Percentiles rank a stretch among this genome's conserved stretches.
Evolutionary conservation across 53 echinoderm and acorn worm species (phyloP).

Genomic region (Apostichopus leukothele): DNA sequence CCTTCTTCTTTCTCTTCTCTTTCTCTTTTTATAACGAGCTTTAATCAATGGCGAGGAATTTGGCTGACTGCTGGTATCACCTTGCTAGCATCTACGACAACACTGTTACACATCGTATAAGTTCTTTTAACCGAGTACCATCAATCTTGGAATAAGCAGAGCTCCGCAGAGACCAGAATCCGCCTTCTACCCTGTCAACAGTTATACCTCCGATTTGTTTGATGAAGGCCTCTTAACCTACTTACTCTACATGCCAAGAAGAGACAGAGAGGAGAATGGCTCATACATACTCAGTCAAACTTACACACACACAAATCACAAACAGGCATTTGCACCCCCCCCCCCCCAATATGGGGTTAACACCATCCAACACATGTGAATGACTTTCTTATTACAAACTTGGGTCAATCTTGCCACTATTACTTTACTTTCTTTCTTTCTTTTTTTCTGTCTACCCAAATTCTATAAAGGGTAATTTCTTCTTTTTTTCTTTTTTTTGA

Average conservation of each 20-base stretch:
- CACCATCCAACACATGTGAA: neutral
- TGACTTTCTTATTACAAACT: too few species aligned
- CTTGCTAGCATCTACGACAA: constrained; percentile 33
- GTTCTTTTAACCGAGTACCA: neutral
- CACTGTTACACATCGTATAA: constrained; percentile 26
- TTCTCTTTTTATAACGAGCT: neutral
- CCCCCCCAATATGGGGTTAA: neutral
- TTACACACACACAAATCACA: neutral
- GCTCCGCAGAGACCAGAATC: constrained; percentile 27
- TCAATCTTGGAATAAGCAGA: constrained; percentile 41
- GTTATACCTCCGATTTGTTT: constrained; percentile 29
- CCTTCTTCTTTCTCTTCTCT: too few species aligned
- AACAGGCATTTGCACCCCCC: neutral
- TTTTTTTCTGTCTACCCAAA: neutral
- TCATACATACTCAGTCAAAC: too few species aligned
- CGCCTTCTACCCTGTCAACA: constrained; percentile 32
- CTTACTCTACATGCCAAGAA: constrained; percentile 1
- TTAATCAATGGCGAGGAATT: constrained; percentile 34
- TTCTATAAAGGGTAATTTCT: neutral
- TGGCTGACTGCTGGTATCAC: constrained; percentile 23
- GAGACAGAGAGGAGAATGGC: neutral
- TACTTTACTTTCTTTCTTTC: too few species aligned
- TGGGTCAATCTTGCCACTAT: too few species aligned
- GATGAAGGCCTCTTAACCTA: constrained; percentile 47
- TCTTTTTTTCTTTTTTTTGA: neutral